Percentiles rank a stretch among this genome's conserved stretches.
Evolutionary conservation across 2,888 invertebrate species (phyloP).

Genomic region (Desoria tigrina): DNA sequence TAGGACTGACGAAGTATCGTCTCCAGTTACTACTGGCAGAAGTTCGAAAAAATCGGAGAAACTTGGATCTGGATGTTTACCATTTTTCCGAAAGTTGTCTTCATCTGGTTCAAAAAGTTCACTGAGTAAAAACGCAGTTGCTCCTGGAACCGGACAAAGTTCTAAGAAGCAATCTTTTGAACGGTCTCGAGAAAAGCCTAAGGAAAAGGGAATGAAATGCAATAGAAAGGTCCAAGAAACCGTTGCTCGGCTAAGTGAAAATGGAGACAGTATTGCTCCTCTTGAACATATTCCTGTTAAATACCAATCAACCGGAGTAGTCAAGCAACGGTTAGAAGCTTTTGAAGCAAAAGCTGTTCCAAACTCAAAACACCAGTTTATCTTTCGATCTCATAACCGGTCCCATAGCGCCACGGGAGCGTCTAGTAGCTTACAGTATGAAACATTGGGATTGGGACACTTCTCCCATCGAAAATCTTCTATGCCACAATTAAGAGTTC

Average conservation of each 20-base stretch:
- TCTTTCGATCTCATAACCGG: slow-evolving; percentile 49
- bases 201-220: slow-evolving; percentile 39
- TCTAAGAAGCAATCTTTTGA: slow-evolving; percentile 36
- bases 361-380: slow-evolving; percentile 39
- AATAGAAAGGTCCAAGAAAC: slow-evolving; percentile 38
- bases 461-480: slow-evolving; percentile 51
- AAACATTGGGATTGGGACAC: slow-evolving; percentile 33
- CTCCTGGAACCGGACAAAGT: neutral
- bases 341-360: slow-evolving; percentile 74
- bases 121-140: neutral
- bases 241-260: slow-evolving; percentile 17
- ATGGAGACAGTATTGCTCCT: slow-evolving; percentile 3
- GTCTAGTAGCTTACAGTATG: slow-evolving; percentile 37
- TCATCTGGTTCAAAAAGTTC: slow-evolving; percentile 12
- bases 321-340: slow-evolving; percentile 81
- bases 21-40: neutral
- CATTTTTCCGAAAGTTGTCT: slow-evolving; percentile 23
- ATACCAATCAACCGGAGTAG: slow-evolving; percentile 67
- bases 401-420: slow-evolving; percentile 51
- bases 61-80: slow-evolving; percentile 25
- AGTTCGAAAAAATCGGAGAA: slow-evolving; percentile 12
- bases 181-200: slow-evolving; percentile 41
- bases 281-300: slow-evolving; percentile 18
- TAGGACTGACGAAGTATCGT: neutral
- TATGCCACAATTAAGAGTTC: slow-evolving; percentile 45